Percentiles rank a stretch among this genome's conserved stretches.
phyloP scores from a whole-genome alignment of 2,888 invertebrate genomes.

The Melinaea menophilus region DNA sequence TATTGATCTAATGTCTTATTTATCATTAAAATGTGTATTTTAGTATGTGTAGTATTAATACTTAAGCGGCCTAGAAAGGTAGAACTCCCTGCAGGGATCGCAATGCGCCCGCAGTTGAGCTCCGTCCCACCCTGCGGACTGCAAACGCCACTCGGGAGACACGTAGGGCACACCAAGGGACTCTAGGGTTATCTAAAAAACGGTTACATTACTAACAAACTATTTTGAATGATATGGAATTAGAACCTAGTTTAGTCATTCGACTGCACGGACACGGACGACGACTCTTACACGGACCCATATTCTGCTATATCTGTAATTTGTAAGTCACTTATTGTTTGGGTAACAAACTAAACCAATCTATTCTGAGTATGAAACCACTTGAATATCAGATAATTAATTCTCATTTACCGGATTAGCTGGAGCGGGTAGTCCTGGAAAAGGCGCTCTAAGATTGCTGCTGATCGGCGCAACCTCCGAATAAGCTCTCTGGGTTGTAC shows the following conservation, averaged over 20 bases:
- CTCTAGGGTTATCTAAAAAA: slow-evolving; percentile 36
- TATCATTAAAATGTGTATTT: neutral
- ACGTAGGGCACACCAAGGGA: slow-evolving; percentile 39
- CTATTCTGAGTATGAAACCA: too few relatives aligned
- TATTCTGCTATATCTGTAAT: too few relatives aligned
- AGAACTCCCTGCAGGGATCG: slow-evolving; percentile 43
- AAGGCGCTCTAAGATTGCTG: slow-evolving; percentile 35
- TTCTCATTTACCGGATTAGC: slow-evolving; percentile 38
- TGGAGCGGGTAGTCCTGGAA: slow-evolving; percentile 33
- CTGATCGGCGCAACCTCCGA: slow-evolving; percentile 19
- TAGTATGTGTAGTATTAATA: slow-evolving; percentile 9
- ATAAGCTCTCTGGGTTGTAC: slow-evolving; percentile 30
- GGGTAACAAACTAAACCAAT: too few relatives aligned
- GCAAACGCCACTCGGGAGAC: slow-evolving; percentile 57
- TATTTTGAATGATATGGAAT: too few relatives aligned
- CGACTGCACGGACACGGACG: too few relatives aligned
- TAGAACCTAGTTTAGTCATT: too few relatives aligned
- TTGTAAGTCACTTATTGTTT: too few relatives aligned
- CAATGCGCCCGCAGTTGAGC: slow-evolving; percentile 43
- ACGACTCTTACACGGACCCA: too few relatives aligned
- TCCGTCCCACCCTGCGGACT: slow-evolving; percentile 49
- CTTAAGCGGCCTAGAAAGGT: slow-evolving; percentile 32
- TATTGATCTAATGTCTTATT: too few relatives aligned
- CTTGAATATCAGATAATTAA: neutral
- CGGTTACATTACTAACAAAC: too few relatives aligned